Evolutionary conservation across 2,888 invertebrate species (phyloP).

Genomic region (Cantharis lateralis): DNA sequence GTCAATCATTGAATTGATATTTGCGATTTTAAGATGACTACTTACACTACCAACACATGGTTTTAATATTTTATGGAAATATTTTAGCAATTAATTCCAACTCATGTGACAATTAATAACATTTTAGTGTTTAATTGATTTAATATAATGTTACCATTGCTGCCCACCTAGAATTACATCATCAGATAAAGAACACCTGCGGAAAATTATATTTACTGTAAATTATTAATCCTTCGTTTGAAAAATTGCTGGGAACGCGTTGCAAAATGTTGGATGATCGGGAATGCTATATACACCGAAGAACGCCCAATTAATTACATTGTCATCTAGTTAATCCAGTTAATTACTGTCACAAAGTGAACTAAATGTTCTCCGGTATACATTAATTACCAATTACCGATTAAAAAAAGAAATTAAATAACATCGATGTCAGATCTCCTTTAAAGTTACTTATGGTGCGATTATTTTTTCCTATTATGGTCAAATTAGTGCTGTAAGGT

Average conservation of each 20-base stretch:
- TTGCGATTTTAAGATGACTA: conserved; percentile 16
- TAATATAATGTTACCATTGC: neutral
- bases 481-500: conserved; percentile 10
- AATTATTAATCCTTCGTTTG: neutral
- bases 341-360: neutral
- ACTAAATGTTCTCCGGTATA: neutral
- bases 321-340: neutral
- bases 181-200: neutral
- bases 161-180: neutral
- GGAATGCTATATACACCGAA: neutral
- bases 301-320: neutral
- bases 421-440: neutral
- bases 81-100: neutral
- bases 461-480: conserved; percentile 16
- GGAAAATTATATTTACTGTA: neutral
- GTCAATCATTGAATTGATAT: conserved; percentile 26
- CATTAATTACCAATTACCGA: neutral
- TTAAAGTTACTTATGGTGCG: neutral
- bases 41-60: neutral
- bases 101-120: neutral
- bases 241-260: neutral
- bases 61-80: neutral
- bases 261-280: neutral
- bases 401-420: neutral
- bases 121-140: neutral